Evolutionary conservation across 2,888 invertebrate genomes (phyloP), one percentile per base, ranked within the genome.

Genomic region (Campoplex nolae): DNA sequence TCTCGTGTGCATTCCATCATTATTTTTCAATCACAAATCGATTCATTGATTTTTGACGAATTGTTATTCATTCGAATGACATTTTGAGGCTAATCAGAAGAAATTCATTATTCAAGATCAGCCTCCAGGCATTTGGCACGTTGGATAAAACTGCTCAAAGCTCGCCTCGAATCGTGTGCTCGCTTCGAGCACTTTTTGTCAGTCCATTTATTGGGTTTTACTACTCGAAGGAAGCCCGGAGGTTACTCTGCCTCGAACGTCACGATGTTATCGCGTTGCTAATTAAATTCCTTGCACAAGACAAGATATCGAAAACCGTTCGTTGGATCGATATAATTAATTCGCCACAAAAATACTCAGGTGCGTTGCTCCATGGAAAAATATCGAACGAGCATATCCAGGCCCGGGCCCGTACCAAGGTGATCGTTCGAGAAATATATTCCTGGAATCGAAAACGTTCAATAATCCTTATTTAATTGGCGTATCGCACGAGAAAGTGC

Each of bases 401-500:
- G 62, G 32, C 16, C 62, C 32, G 16, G 16, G 4, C 42, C 16
- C 11, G 4, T 23, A 45, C n/a, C 28, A 62, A 62, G 23, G 11
- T 7, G 48, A 18, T 38, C 35, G 8, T 18, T 32, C 1, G 73
- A 68, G 67, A 82, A 65, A 67, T 45, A 73, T 42, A 54, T 62
- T 75, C 38, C 4, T 45, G 45, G 62, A 68, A 79, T 74, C 51
- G 77, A 73, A 78, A 62, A 68, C 13, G 56, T 23, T 71, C 70
- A 70, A 86, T 83, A 83, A 75, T 65, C 45, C 76, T 75, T 65
- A 80, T 83, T 80, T 75, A 78, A 83, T 83, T 83, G 75, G 80
- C 62, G 79, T 83, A 18, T 42, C 28, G 56, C 67, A 70, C 80
- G 58, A 56, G 75, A 83, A 86, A 86, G 79, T 32, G 80, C 83